Base-by-base conservation (phyloP, 1,140 invertebrate species). In the Dolichoris vasculosae region DNA sequence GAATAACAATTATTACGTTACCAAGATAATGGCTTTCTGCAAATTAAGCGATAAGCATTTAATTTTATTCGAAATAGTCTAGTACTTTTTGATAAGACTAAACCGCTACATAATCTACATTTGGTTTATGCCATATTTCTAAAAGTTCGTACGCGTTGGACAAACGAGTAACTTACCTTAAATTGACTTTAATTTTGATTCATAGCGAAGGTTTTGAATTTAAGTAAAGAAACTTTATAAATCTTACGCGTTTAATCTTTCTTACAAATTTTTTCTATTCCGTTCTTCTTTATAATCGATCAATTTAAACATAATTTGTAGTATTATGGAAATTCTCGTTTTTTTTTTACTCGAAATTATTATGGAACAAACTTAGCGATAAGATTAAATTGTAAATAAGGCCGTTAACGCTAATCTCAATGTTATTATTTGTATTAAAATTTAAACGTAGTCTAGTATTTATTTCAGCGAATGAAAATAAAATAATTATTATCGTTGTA, bases 131-230 rank as follows among this genome's bases (percentile, higher is more conserved):
- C 26, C 38, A 15, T 73, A 73, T 26, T 73, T 73, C 26, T 73
- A 43, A 73, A 73, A 73, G 69, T 73, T 73, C 38, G 8, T 43
- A 40, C 51, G 38, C 26, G 76, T 59, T 59, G 86, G 82, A 83
- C 83, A 85, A 88, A 88, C 86, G 79, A 86, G 83, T 86, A 91
- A 90, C 89, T 90, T 89, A 89, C 88, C 87, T 79, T 89, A 87
- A 90, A 89, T 87, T 88, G 89, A 91, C 86, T 92, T 92, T 91
- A 91, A 91, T 91, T 91, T 91, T 92, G 90, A 92, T 91, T 91
- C 89, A 90, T 89, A 87, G 86, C 85, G 40, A 83, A 89, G 85
- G 87, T 87, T 87, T 83, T 73, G 11, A 17, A 43, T 9, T 43
- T 43, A 26, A 1, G 4, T n/a, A 73, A 78, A 80, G 82, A 83